A percentile compares a stretch with the other conserved stretches of the same genome.
Conservation (phyloP, 2,888 invertebrate genomes). For the Amphiduros pacificus region DNA sequence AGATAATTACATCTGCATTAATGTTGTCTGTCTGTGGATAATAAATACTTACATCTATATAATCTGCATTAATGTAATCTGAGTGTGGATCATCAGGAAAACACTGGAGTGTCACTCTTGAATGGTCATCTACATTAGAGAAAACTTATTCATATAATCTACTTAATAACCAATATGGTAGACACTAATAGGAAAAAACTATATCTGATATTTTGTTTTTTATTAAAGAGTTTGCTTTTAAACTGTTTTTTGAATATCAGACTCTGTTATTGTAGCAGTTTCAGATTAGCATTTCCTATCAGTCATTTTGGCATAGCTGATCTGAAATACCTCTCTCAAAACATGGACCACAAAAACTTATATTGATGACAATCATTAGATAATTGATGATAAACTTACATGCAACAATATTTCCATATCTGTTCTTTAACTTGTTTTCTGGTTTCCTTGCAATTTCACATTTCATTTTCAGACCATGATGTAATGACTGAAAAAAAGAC, state of each 20-base stretch:
- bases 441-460: constrained; percentile 51
- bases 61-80: constrained; percentile 36
- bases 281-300: too few relatives aligned
- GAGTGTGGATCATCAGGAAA: constrained; percentile 26
- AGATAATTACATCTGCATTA: too few relatives aligned
- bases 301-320: too few relatives aligned
- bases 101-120: constrained; percentile 30
- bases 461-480: constrained; percentile 49
- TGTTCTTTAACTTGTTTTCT: constrained; percentile 55
- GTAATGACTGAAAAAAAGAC: constrained; percentile 41
- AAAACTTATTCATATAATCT: background rate
- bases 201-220: too few relatives aligned
- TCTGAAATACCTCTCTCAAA: too few relatives aligned
- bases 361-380: background rate
- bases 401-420: constrained; percentile 58
- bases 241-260: too few relatives aligned
- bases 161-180: too few relatives aligned
- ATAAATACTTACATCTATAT: constrained; percentile 28
- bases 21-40: background rate
- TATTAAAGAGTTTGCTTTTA: too few relatives aligned
- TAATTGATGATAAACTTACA: constrained; percentile 40
- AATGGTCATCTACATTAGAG: constrained; percentile 31
- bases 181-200: too few relatives aligned
- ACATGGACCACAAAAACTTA: too few relatives aligned
- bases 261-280: too few relatives aligned